Evolutionary conservation across 2,888 invertebrate genomes (phyloP), one percentile per base, ranked within the genome.

Genomic region (Exocentrus adspersus): DNA sequence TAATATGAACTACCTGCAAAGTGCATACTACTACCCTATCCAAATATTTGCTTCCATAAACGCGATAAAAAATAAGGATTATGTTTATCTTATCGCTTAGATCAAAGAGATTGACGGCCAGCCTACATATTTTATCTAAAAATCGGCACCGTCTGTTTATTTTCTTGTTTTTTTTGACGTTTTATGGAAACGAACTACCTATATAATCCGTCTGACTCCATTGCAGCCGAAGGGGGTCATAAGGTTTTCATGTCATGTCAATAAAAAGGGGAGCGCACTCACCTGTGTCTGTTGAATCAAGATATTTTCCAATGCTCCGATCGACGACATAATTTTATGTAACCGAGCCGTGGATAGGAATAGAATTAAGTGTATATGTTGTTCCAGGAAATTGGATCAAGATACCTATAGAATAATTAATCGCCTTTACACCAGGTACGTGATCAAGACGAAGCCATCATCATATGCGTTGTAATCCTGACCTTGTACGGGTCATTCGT

Each of bases 401-500:
- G 52, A 17, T 30, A 52, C 52, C n/a, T 51, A 14, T 28, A 19
- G 30, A 32, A 52, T 32, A 52, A 52, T 52, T 52, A 32, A n/a
- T 19, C 16, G 20, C 52, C 32, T 30, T 19, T n/a, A 30, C 32
- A n/a, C 14, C n/a, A 20, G 19, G 24, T 7, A 24, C 12, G 20
- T 12, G 46, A 2, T n/a, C 10, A 30, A n/a, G 14, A 37, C 37
- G 10, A 37, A 37, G 37, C 37, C 37, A 37, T 14, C 37, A 14
- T n/a, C n/a, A n/a, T n/a, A n/a, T 37, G 12, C n/a, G n/a, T 37
- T n/a, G 37, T n/a, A 37, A 37, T 37, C n/a, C n/a, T 37, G 37
- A 37, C 37, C 37, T 37, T 37, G 37, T 37, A 12, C 37, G 52
- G 52, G 37, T 37, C 52, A 52, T 30, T 52, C 32, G 37, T 32